phyloP scores from a whole-genome alignment of 2,797 vertebrate species.

The Carduelis carduelis region DNA sequence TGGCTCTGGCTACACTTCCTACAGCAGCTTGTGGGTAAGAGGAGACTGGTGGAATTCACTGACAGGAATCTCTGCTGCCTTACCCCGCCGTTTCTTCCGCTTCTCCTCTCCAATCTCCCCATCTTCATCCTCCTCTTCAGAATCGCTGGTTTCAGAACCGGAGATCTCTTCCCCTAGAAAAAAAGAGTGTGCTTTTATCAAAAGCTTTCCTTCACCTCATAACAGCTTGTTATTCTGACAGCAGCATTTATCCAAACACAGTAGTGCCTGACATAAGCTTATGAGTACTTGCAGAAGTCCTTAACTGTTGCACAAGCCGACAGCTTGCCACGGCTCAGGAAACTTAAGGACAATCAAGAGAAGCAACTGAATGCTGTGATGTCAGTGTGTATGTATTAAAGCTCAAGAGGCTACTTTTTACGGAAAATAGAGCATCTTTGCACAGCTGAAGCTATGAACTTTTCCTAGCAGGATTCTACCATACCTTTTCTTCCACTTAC shows the following conservation, averaged over 20 bases:
- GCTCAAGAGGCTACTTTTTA: not conserved
- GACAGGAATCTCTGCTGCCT: not conserved
- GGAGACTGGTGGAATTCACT: not conserved
- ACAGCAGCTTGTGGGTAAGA: not conserved
- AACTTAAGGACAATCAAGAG: not conserved
- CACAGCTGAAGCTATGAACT: not conserved
- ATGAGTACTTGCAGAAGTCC: not conserved
- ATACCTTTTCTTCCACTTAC: not conserved
- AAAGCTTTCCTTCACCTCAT: not conserved
- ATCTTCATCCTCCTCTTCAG: slow-evolving; percentile 90
- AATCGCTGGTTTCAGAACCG: slow-evolving; percentile 91
- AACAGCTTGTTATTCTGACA: not conserved
- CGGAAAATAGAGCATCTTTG: not conserved
- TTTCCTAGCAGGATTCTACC: not conserved
- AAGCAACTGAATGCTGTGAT: not conserved
- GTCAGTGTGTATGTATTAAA: not conserved
- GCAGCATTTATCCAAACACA: not conserved
- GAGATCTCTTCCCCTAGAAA: slow-evolving; percentile 94
- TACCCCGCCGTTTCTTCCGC: slow-evolving; percentile 87
- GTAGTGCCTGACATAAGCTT: not conserved
- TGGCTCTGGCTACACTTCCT: not conserved
- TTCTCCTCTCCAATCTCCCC: slow-evolving; percentile 87
- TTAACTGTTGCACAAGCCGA: not conserved
- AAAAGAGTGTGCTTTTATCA: not conserved
- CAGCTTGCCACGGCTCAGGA: not conserved